These are phyloP conservation scores for Hoplostethus mediterraneus DNA, from an alignment of 2,797 vertebrate genomes.

Conservation along the genomic window DNA sequence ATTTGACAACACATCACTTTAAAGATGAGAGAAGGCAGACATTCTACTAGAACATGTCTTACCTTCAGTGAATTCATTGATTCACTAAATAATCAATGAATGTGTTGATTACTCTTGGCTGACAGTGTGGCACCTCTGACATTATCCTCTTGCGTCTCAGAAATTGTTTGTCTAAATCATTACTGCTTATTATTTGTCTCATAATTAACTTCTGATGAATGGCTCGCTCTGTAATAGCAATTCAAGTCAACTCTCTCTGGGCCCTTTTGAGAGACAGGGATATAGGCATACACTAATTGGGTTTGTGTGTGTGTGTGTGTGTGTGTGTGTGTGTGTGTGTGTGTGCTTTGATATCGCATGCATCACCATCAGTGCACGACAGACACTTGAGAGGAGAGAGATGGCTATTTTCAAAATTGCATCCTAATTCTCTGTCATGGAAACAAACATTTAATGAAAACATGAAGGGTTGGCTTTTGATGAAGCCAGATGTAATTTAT, in stretches of 20 bases:
- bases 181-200: slow-evolving; percentile 43
- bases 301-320: neutral
- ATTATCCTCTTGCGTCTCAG: slow-evolving; percentile 5
- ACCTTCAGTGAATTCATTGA: slow-evolving; percentile 1
- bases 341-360: neutral
- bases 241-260: slow-evolving; percentile 33
- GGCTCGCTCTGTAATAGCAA: slow-evolving; percentile 42
- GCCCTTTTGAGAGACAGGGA: neutral
- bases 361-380: neutral
- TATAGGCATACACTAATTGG: slow-evolving; percentile 1
- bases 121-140: slow-evolving; percentile 21
- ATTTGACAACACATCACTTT: neutral
- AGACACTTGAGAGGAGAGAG: neutral
- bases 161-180: slow-evolving; percentile 36
- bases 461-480: neutral
- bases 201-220: slow-evolving; percentile 48
- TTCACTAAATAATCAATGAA: slow-evolving; percentile 1
- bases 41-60: neutral
- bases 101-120: slow-evolving; percentile 17
- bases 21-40: neutral
- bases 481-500: neutral
- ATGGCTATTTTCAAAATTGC: neutral
- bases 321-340: neutral
- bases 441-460: neutral
- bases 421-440: neutral